phyloP scores from a whole-genome alignment of 2,888 invertebrate genomes.

The Lagria hirta region DNA sequence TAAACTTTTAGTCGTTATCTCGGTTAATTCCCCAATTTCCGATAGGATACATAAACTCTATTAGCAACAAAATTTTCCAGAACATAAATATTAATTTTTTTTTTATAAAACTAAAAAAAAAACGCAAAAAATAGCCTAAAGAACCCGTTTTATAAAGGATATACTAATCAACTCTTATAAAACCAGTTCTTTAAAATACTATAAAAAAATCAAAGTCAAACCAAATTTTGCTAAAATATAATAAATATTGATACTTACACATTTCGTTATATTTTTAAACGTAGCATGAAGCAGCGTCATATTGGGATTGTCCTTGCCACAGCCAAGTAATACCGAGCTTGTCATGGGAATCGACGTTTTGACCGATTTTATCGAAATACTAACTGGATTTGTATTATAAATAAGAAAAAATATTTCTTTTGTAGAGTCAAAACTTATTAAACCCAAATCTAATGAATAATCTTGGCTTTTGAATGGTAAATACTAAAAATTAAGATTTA shows the following conservation, averaged over 20 bases:
- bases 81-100: too few relatives aligned
- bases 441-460: conserved; percentile 63
- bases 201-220: too few relatives aligned
- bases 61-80: too few relatives aligned
- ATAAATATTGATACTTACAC: conserved; percentile 35
- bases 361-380: conserved; percentile 63
- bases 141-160: too few relatives aligned
- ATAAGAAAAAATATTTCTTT: conserved; percentile 72
- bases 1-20: too few relatives aligned
- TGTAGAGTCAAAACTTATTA: conserved; percentile 64
- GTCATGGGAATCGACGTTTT: conserved; percentile 63
- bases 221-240: neutral
- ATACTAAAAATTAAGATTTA: conserved; percentile 40
- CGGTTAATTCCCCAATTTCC: too few relatives aligned
- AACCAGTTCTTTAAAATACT: too few relatives aligned
- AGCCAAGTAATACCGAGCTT: conserved; percentile 63
- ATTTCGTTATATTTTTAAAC: conserved; percentile 49
- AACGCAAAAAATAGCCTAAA: neutral
- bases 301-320: conserved; percentile 56
- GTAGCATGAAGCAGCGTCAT: conserved; percentile 48
- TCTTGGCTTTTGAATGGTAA: conserved; percentile 51
- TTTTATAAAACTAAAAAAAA: too few relatives aligned
- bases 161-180: too few relatives aligned
- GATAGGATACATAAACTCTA: too few relatives aligned
- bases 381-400: conserved; percentile 75